These are phyloP conservation scores for Osmoderma eremita DNA, from an alignment of 2,888 invertebrate species.

Conservation along the genomic window DNA sequence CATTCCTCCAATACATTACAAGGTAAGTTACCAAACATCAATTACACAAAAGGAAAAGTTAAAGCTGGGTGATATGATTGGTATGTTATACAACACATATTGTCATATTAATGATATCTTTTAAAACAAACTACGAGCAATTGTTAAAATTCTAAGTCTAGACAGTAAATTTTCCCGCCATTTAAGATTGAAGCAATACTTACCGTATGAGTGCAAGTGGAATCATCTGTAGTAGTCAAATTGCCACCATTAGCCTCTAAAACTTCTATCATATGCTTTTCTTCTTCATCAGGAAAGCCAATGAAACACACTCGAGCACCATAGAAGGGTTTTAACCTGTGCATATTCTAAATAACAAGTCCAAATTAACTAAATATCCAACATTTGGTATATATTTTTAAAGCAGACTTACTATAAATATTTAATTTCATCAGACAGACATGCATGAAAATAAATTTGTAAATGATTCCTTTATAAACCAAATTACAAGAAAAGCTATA, in stretches of 20 bases:
- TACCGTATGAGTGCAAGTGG: conserved; percentile 92
- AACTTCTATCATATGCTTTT: conserved; percentile 91
- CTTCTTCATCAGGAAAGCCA: conserved; percentile 91
- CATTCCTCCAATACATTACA: no score
- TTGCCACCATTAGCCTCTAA: conserved; percentile 87
- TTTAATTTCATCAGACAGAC: conserved; percentile 3
- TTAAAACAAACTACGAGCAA: no score
- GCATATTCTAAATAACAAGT: conserved; percentile 66
- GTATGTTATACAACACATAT: no score
- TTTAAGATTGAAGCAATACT: conserved; percentile 62
- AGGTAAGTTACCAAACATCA: no score
- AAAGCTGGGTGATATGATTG: no score
- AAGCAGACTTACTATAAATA: conserved; percentile 13
- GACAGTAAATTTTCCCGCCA: no score
- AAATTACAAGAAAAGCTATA: conserved; percentile 22
- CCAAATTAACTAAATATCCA: conserved; percentile 3
- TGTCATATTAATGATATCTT: no score
- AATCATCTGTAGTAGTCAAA: conserved; percentile 80
- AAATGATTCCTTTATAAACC: background rate
- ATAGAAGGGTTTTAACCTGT: conserved; percentile 87
- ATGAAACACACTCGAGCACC: conserved; percentile 88
- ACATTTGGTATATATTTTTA: background rate
- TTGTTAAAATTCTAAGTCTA: no score
- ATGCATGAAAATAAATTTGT: conserved; percentile 39
- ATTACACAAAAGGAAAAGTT: no score